Conservation (phyloP, 2,113 vertebrate species). For the Dryoscopus gambensis region DNA sequence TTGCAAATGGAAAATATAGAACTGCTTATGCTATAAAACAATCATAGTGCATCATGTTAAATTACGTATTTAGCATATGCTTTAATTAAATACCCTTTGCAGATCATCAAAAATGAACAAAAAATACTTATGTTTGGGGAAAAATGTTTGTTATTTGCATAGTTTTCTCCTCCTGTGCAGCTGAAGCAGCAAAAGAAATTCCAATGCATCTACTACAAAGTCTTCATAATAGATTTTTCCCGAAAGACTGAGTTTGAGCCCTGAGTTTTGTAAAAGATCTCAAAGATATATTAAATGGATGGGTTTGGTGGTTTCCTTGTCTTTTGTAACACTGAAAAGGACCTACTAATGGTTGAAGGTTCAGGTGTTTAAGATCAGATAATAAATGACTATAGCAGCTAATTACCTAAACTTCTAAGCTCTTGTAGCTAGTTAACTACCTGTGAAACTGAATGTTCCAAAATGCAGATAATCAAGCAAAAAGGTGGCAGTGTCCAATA, state of each 20-base stretch:
- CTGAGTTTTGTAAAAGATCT: not conserved
- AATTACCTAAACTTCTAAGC: not conserved
- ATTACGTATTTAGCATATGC: not conserved
- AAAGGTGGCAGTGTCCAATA: not conserved
- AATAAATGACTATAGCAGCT: not conserved
- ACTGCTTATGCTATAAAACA: not conserved
- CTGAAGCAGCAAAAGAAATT: not conserved
- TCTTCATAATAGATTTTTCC: not conserved
- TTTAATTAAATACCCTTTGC: not conserved
- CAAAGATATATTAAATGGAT: not conserved
- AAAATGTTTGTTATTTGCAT: not conserved
- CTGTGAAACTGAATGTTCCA: not conserved
- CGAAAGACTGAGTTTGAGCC: not conserved
- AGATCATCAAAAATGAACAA: not conserved
- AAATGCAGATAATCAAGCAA: not conserved
- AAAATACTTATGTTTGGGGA: not conserved
- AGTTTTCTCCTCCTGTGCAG: not conserved
- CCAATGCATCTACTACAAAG: not conserved
- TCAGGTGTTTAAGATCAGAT: not conserved
- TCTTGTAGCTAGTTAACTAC: not conserved
- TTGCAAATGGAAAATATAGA: not conserved
- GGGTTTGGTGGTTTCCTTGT: not conserved
- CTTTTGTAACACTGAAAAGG: not conserved
- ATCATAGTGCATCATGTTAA: not conserved
- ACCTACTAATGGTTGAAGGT: not conserved